Percentiles rank a stretch among this genome's conserved stretches.
Evolutionary conservation across 2,888 invertebrate species (phyloP).

Genomic region (Aporophyla nigra): DNA sequence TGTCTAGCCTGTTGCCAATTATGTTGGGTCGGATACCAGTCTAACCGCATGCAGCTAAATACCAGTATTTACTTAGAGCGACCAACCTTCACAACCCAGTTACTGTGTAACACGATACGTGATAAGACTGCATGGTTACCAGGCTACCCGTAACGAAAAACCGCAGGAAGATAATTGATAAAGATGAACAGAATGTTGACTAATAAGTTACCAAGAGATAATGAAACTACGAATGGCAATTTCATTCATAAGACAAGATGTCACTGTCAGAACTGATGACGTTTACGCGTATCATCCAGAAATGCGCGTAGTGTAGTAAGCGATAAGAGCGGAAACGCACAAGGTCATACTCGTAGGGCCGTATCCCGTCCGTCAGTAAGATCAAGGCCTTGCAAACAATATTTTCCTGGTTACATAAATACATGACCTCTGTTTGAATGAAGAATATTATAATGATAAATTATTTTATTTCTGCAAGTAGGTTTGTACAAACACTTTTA

Average conservation of each 20-base stretch:
- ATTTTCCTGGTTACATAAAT: constrained; percentile 52
- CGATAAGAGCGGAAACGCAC: constrained; percentile 75
- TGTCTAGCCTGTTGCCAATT: not conserved
- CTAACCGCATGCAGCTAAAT: not conserved
- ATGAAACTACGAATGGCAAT: not conserved
- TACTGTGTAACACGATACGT: not conserved
- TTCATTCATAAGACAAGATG: constrained; percentile 38
- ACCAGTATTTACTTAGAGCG: not conserved
- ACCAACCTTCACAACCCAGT: not conserved
- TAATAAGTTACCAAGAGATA: not conserved
- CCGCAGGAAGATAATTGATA: not conserved
- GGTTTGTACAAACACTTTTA: too few relatives aligned
- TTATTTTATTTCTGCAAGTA: too few relatives aligned
- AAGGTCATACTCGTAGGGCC: constrained; percentile 64
- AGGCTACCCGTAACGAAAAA: not conserved
- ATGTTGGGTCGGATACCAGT: not conserved
- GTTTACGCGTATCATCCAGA: constrained; percentile 38
- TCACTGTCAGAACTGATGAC: constrained; percentile 40
- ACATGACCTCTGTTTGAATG: constrained; percentile 37
- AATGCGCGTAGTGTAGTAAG: constrained; percentile 40
- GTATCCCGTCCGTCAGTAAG: constrained; percentile 57
- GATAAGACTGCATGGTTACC: not conserved
- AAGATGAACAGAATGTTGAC: not conserved
- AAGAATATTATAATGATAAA: constrained; percentile 3
- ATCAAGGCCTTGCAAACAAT: constrained; percentile 66